phyloP scores from a whole-genome alignment of 2,113 vertebrate genomes.

The Ovis canadensis region DNA sequence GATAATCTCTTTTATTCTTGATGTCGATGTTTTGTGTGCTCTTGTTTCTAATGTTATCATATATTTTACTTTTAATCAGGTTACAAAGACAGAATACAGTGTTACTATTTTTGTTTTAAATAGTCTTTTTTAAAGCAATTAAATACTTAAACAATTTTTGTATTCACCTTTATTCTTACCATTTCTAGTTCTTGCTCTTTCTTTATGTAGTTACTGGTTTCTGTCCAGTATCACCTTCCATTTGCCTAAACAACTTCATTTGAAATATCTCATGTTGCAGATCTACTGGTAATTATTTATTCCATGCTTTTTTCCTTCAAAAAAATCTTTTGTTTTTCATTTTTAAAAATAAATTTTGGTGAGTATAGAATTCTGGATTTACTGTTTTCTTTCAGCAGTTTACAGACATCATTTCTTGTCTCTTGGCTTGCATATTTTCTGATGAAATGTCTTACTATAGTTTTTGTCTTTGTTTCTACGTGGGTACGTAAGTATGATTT shows the following conservation, averaged over 20 bases:
- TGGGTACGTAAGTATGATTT: not conserved
- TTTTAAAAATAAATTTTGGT: not conserved
- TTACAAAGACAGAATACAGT: not conserved
- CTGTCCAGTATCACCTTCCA: not conserved
- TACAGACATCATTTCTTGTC: not conserved
- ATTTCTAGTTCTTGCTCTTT: not conserved
- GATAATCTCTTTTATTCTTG: not conserved
- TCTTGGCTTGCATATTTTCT: not conserved
- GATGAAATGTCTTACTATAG: not conserved
- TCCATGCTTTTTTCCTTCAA: not conserved
- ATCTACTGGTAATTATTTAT: not conserved
- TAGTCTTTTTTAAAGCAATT: constrained; percentile 11
- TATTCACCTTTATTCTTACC: not conserved
- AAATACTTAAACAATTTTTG: not conserved
- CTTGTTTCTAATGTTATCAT: not conserved
- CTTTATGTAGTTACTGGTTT: not conserved
- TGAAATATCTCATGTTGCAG: not conserved
- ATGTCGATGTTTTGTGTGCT: not conserved
- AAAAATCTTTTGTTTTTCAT: not conserved
- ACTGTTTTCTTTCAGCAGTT: not conserved
- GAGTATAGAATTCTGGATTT: not conserved
- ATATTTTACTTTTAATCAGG: not conserved
- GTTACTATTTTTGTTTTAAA: not conserved
- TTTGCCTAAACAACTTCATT: constrained; percentile 6
- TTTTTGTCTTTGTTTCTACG: not conserved